Base-by-base conservation (phyloP, 2,888 invertebrate species). In the Marasmarcha lunaedactyla region DNA sequence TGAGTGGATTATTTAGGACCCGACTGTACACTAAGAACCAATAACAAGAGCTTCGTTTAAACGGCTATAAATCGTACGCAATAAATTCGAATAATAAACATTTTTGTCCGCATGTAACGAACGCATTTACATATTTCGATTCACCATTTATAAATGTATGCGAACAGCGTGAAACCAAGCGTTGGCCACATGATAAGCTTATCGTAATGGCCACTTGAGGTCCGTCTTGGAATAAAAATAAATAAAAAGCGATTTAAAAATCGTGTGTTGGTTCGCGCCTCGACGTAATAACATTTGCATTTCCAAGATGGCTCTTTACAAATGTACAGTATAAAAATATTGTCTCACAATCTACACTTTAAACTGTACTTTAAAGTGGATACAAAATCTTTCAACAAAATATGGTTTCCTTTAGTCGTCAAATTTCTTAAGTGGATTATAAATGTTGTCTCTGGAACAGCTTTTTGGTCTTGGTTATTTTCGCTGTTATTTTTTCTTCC, bases 191-290 rank as follows among this genome's bases (percentile, higher is more conserved):
- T 63, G 72, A 76, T 74, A 72, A 61, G 60, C 54, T 68, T 71
- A 74, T 76, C 73, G 62, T 54, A 74, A 73, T 73, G 65, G 64
- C 64, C 71, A 70, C 64, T 71, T 63, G 54, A 57, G 51, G 46
- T 56, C 52, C 56, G 59, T 61, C 63, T 51, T 57, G 58, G 57
- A 49, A 58, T 53, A 52, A 47, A 50, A 56, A 56, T 53, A 62
- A 60, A 57, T 57, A 59, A 63, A 59, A 63, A 51, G 42, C 42
- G 37, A 46, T 62, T 62, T 57, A 68, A 64, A 61, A 61, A 35
- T 41, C 58, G 56, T 46, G 49, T 53, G 57, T 59, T 57, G 54
- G 55, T 65, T 71, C 69, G 62, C 64, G 66, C 70, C 62, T 62
- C 51, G 51, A 36, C 47, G 54, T 50, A 64, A 66, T 68, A 64